Evolutionary conservation across 2,113 vertebrate genomes (phyloP), one percentile per base, ranked within the genome.

Genomic region (Craseonycteris thonglongyai): DNA sequence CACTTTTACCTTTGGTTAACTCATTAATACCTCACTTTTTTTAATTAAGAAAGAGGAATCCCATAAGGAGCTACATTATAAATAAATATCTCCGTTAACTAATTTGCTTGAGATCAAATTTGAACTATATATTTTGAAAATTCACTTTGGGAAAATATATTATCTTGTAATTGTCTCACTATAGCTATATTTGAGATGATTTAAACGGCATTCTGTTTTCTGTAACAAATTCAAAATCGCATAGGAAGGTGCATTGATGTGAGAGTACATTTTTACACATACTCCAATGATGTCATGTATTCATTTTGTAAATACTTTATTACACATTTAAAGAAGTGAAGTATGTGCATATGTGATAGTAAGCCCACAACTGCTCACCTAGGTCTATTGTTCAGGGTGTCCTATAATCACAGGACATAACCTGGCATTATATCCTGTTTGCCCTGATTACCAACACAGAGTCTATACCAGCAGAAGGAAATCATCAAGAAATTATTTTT

Each of bases 121-220:
- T 92, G 42, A 94, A 16, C 58, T 78, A 26, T 35, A 33, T 79
- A 40, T 83, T 94, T 96, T 79, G 13, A 91, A 33, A 65, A 71
- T 58, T 19, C 1, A 76, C 21, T 91, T 35, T 63, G 22, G 51
- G 38, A 59, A 75, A 88, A 86, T 58, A 59, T 51, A 40, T 12
- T 38, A 7, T 14, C 51, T 80, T 87, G 89, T 88, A 71, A 84
- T 84, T 88, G 69, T 66, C 38, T 71, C 65, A 47, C n/a, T 72
- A 35, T 47, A 89, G 16, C 30, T 95, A 21, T 38, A 93, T 74
- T n/a, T 87, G 56, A 95, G 26, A 24, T 85, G 6, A 7, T 71
- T 95, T 96, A 87, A 93, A 88, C 22, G 15, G 16, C 26, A n/a
- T 49, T 69, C 6, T 88, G 79, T 94, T 96, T 79, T 90, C 90